These are phyloP conservation scores for Phoenoteleia sp. DNA, from an alignment of 2,888 invertebrate species.

Conservation along the genomic window DNA sequence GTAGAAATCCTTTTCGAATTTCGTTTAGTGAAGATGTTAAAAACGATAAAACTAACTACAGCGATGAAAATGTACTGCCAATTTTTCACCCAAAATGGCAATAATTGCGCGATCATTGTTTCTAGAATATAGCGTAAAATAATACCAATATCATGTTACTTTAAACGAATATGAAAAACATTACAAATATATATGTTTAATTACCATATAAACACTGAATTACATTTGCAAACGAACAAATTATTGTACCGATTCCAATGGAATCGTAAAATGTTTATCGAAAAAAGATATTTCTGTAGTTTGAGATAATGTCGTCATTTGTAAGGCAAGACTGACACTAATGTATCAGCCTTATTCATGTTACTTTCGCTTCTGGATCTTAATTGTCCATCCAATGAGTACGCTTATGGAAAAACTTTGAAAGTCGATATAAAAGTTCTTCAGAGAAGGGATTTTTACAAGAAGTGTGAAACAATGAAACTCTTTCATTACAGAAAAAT, in stretches of 20 bases:
- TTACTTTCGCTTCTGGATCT: conserved; percentile 65
- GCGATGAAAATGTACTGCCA: conserved; percentile 84
- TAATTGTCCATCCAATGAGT: conserved; percentile 61
- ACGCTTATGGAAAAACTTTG: conserved; percentile 34
- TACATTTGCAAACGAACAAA: not conserved
- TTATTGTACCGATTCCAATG: not conserved
- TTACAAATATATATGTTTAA: no score
- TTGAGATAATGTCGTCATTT: conserved; percentile 52
- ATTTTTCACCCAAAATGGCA: conserved; percentile 85
- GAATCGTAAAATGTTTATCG: conserved; percentile 5
- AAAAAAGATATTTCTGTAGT: conserved; percentile 20
- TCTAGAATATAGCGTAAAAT: no score
- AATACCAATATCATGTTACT: no score
- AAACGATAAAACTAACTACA: conserved; percentile 79
- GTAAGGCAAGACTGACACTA: conserved; percentile 61
- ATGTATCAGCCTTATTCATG: conserved; percentile 55
- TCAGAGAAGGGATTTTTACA: not conserved
- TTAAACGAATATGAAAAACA: no score
- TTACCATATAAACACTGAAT: conserved; percentile 3
- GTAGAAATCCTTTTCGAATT: conserved; percentile 1
- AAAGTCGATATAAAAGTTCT: conserved; percentile 27
- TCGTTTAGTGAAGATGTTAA: conserved; percentile 58
- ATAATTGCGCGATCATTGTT: conserved; percentile 78
- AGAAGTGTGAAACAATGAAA: no score
- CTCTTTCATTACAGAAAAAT: not conserved